These are phyloP conservation scores for Coleophora flavipennella DNA, from an alignment of 2,888 invertebrate species.

Conservation along the genomic window DNA sequence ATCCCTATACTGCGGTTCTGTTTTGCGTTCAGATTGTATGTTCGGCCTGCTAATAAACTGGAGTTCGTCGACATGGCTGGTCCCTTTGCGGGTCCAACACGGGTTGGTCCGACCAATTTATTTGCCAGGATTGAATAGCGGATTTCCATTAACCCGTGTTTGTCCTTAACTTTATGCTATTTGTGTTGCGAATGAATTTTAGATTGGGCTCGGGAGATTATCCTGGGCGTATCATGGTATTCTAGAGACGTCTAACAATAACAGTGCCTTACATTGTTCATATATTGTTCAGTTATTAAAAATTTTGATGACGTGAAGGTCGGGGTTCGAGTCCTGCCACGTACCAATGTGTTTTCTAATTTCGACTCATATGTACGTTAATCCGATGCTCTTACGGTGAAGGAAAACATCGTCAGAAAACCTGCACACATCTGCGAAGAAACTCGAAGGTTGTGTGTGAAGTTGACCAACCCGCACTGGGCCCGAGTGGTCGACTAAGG, in stretches of 20 bases:
- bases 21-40: slow-evolving; percentile 43
- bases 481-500: too few species aligned
- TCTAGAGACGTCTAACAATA: slow-evolving; percentile 1
- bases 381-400: too few species aligned
- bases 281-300: too few species aligned
- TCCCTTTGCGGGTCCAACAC: slow-evolving; percentile 33
- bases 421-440: too few species aligned
- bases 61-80: slow-evolving; percentile 38
- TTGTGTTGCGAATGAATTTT: slow-evolving; percentile 5
- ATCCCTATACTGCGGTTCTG: slow-evolving; percentile 40
- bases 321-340: too few species aligned
- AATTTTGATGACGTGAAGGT: too few species aligned
- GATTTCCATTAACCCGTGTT: slow-evolving; percentile 36
- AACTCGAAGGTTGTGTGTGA: too few species aligned
- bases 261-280: background rate
- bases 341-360: too few species aligned
- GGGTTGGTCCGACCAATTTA: slow-evolving; percentile 44
- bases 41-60: slow-evolving; percentile 43
- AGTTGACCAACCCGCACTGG: too few species aligned
- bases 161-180: slow-evolving; percentile 22
- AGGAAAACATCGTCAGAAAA: too few species aligned
- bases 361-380: too few species aligned
- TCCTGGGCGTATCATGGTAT: background rate
- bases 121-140: slow-evolving; percentile 38
- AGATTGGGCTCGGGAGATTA: slow-evolving; percentile 1